Evolutionary conservation across 2,888 invertebrate genomes (phyloP), one percentile per base, ranked within the genome.

Genomic region (Emesis furor): DNA sequence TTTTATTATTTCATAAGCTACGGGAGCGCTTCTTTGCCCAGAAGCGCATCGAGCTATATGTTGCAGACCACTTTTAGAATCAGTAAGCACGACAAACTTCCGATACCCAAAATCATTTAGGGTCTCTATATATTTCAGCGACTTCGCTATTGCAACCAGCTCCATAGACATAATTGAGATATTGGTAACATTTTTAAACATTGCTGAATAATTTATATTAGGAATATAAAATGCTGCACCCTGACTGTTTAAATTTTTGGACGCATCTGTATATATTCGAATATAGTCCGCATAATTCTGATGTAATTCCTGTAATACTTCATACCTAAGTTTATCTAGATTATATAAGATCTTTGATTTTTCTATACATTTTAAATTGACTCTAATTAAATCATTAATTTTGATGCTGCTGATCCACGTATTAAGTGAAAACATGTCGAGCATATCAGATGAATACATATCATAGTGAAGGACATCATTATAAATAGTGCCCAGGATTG

Each of bases 271-370:
- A 30, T 32, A 62, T 62, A 62, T 30, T 30, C 30, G 10, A 62
- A 62, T 30, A 12, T 30, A 32, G 4, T 4, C 62, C 8, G 3
- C 6, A 30, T 62, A 62, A 3, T 10, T 10, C 8, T 62, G 4
- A 30, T 30, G 12, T 12, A 62, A 12, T 62, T 62, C 62, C 7
- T 62, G 62, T 62, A 62, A 62, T 12, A 62, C 62, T 62, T 62
- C 62, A 32, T 4, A 32, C 12, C 12, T 62, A 30, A 62, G 30
- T 12, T 12, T 62, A 62, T 62, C 32, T 30, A 30, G 4, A 30
- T 62, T 62, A 62, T 62, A 32, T n/a, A 51, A n/a, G 2, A 12
- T 65, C 30, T 65, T 65, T 65, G 65, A 14, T 35, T 35, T 14
- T 10, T 65, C 35, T 12, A 32, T 14, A 65, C 32, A 65, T 32